Evolutionary conservation across 2,797 vertebrate genomes (phyloP).

Genomic region (Craterocephalus amniculus): DNA sequence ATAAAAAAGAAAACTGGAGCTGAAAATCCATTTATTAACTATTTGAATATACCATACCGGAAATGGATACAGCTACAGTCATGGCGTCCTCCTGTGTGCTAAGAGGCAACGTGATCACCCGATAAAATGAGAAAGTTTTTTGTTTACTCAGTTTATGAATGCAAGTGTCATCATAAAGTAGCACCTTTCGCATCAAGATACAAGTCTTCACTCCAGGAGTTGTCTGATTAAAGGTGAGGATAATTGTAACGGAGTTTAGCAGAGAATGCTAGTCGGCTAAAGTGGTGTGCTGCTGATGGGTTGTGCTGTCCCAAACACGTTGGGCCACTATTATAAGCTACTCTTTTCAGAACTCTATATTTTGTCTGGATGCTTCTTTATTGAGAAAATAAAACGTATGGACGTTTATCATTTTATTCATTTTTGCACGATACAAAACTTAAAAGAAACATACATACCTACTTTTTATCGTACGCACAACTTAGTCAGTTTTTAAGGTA

Average conservation of each 20-base stretch:
- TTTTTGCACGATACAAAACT: not conserved
- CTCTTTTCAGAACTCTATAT: not conserved
- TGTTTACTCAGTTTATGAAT: conserved; percentile 13
- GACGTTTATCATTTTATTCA: not conserved
- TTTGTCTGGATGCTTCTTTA: accelerated
- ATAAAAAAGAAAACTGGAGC: not conserved
- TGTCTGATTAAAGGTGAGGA: conserved; percentile 50
- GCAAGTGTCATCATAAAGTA: not conserved
- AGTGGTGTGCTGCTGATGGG: conserved; percentile 25
- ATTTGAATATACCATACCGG: conserved; percentile 13
- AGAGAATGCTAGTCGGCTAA: conserved; percentile 16
- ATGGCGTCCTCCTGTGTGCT: conserved; percentile 68
- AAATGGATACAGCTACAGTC: conserved; percentile 40
- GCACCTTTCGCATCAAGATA: not conserved
- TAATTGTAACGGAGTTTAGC: not conserved
- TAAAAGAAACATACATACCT: not conserved
- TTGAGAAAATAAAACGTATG: accelerated
- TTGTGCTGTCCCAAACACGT: conserved; percentile 50
- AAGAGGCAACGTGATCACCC: conserved; percentile 71
- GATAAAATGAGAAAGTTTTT: conserved; percentile 57
- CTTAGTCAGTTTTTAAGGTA: not conserved
- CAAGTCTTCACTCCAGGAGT: not conserved
- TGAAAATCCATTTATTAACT: not conserved
- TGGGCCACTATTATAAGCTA: conserved; percentile 9
- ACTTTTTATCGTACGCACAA: not conserved